These are phyloP conservation scores for Phainopepla nitens DNA, from an alignment of 2,113 vertebrate genomes.

Conservation along the genomic window DNA sequence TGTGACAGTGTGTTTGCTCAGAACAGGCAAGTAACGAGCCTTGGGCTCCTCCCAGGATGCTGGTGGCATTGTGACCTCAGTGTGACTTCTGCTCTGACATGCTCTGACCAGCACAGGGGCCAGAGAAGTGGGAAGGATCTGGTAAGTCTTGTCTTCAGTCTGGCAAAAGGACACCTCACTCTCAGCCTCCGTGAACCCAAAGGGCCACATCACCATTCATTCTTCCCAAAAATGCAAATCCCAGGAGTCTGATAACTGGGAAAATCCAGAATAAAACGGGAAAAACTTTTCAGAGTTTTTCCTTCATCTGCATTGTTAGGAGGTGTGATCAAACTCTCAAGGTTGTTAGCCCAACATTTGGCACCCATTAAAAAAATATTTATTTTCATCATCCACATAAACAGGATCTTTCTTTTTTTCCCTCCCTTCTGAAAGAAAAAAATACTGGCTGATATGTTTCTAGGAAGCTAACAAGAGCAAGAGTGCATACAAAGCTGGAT, in stretches of 20 bases:
- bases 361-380: not conserved
- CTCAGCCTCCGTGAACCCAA: not conserved
- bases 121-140: not conserved
- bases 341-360: not conserved
- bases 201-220: not conserved
- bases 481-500: not conserved
- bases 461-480: not conserved
- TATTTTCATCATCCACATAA: not conserved
- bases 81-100: accelerated
- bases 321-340: not conserved
- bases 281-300: not conserved
- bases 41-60: not conserved
- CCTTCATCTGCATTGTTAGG: not conserved
- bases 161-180: not conserved
- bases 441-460: not conserved
- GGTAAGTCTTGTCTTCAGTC: not conserved
- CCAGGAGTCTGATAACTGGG: not conserved
- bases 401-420: not conserved
- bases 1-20: not conserved
- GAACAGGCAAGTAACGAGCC: not conserved
- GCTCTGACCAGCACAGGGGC: accelerated
- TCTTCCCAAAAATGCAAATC: not conserved
- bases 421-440: not conserved
- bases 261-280: not conserved
- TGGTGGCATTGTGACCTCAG: not conserved